These are phyloP conservation scores for Macquaria ambigua DNA, from an alignment of 2,113 vertebrate genomes.

Conservation along the genomic window DNA sequence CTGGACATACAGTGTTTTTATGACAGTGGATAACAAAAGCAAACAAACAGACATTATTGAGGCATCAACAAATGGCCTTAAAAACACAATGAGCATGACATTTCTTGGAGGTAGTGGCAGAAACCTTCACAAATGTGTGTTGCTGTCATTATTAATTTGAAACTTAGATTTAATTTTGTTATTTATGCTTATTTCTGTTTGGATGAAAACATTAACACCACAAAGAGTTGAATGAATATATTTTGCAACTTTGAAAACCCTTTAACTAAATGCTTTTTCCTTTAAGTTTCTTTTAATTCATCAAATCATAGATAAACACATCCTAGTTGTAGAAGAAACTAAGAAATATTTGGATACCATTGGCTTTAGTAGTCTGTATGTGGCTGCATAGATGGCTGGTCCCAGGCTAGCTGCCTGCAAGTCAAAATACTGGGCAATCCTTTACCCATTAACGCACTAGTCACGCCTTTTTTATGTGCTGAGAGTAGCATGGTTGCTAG, in stretches of 20 bases:
- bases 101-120: too few relatives aligned
- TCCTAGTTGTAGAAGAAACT: neutral
- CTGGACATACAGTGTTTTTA: neutral
- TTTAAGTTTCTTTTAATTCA: neutral
- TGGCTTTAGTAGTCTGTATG: neutral
- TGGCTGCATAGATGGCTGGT: neutral
- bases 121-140: neutral
- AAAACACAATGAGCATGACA: neutral
- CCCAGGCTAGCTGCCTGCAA: constrained; percentile 5
- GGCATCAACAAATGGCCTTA: too few relatives aligned
- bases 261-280: neutral
- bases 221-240: neutral
- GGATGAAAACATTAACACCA: neutral
- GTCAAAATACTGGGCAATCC: neutral
- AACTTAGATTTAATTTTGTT: neutral
- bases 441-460: accelerated
- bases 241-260: neutral
- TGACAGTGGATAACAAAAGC: neutral
- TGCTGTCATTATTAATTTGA: neutral
- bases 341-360: neutral
- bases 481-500: neutral
- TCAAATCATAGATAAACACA: neutral
- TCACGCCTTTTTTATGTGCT: neutral
- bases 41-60: too few relatives aligned
- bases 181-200: neutral